Conservation (phyloP, 2,797 vertebrate species). For the Phoebastria nigripes region DNA sequence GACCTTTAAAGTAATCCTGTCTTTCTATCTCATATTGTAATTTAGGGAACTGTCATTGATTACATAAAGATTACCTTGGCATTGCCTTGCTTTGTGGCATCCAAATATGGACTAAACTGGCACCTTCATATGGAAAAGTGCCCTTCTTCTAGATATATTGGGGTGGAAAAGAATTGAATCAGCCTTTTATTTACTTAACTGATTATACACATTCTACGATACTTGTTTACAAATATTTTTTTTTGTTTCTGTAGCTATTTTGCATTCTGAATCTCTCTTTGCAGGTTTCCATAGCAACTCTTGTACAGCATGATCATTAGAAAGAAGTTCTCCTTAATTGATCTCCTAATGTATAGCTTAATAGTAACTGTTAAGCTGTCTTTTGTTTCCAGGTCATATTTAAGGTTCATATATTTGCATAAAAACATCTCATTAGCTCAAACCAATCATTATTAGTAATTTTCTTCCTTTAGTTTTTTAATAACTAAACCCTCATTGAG, state of each 20-base stretch:
- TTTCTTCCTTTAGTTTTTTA: constrained; percentile 88
- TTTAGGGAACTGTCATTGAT: background rate
- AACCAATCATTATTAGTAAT: constrained; percentile 94
- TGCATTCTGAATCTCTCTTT: constrained; percentile 75
- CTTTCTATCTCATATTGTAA: background rate
- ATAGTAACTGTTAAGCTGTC: constrained; percentile 93
- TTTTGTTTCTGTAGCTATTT: constrained; percentile 74
- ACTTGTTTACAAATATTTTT: constrained; percentile 80
- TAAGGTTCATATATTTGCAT: constrained; percentile 94
- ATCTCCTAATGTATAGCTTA: constrained; percentile 98
- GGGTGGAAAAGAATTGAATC: constrained; percentile 23
- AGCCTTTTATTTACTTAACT: constrained; percentile 66
- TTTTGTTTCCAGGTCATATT: constrained; percentile 99
- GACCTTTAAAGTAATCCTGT: background rate
- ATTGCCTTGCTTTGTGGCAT: constrained; percentile 1
- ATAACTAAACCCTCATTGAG: constrained; percentile 80
- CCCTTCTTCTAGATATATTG: background rate
- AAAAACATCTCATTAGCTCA: constrained; percentile 96
- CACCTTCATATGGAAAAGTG: background rate
- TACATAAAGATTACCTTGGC: constrained; percentile 6
- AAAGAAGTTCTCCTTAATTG: constrained; percentile 98
- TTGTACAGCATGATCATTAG: constrained; percentile 83
- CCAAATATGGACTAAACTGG: constrained; percentile 19
- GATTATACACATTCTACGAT: constrained; percentile 71
- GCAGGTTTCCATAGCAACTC: constrained; percentile 90